A percentile compares a stretch with the other conserved stretches of the same genome.
These are phyloP conservation scores for Luffia ferchaultella DNA, from an alignment of 2,888 invertebrate genomes.

Conservation along the genomic window DNA sequence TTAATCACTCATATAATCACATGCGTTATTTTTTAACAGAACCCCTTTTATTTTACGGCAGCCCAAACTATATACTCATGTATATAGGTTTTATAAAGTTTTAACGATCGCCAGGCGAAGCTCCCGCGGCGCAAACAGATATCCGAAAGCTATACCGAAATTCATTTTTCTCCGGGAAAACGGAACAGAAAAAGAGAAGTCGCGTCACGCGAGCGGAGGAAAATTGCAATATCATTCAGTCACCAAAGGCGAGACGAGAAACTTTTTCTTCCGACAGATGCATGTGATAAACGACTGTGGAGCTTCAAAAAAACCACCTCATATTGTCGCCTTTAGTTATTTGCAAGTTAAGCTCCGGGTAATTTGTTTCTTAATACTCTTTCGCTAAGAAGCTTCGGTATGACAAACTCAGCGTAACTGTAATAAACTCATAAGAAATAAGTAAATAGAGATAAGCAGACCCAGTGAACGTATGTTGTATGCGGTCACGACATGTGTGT, in stretches of 20 bases:
- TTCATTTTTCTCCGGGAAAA: conserved; percentile 14
- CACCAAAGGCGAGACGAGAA: conserved; percentile 20
- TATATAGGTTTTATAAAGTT: not conserved
- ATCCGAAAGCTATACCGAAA: not conserved
- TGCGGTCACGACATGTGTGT: no score
- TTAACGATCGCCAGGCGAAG: not conserved
- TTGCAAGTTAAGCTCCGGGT: not conserved
- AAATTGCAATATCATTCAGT: conserved; percentile 50
- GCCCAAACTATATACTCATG: no score
- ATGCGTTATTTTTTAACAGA: no score
- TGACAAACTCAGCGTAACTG: no score
- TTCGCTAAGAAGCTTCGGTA: no score
- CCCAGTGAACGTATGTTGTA: no score
- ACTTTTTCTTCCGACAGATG: conserved; percentile 38
- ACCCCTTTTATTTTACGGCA: no score
- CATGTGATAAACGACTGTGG: conserved; percentile 39
- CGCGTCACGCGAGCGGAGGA: conserved; percentile 22
- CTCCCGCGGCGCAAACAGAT: not conserved
- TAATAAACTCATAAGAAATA: no score
- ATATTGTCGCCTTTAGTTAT: conserved; percentile 16
- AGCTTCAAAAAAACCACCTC: conserved; percentile 16
- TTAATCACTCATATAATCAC: no score
- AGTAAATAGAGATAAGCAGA: no score
- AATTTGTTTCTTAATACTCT: not conserved
- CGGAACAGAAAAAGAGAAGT: conserved; percentile 19